Evolutionary conservation across 2,797 vertebrate species (phyloP).

Genomic region (Macroramphosus scolopax): DNA sequence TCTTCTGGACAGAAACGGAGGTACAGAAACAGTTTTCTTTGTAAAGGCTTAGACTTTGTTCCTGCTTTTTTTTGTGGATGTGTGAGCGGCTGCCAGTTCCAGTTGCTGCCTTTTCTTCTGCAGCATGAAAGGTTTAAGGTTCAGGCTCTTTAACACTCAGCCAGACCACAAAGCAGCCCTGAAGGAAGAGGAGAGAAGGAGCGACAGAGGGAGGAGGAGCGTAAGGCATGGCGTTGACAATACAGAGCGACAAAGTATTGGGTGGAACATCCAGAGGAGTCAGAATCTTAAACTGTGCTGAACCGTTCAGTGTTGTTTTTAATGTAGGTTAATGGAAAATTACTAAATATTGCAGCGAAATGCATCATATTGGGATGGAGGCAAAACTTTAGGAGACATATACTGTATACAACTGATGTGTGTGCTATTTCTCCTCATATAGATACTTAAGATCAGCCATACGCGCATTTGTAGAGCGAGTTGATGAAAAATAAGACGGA

Average conservation of each 20-base stretch:
- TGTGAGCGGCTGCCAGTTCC: conserved; percentile 58
- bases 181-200: conserved; percentile 23
- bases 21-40: conserved; percentile 28
- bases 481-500: no score
- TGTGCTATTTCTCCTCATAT: no score
- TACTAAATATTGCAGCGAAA: no score
- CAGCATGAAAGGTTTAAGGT: conserved; percentile 65
- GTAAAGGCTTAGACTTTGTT: conserved; percentile 36
- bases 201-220: conserved; percentile 18
- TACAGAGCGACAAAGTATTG: conserved; percentile 13
- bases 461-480: no score
- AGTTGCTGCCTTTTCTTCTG: no score
- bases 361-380: no score
- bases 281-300: neutral
- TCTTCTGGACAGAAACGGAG: conserved; percentile 19
- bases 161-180: conserved; percentile 44
- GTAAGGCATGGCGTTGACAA: conserved; percentile 18
- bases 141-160: conserved; percentile 44
- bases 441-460: no score
- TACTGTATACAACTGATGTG: no score
- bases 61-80: conserved; percentile 40
- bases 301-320: no score
- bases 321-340: no score
- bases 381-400: no score
- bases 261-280: conserved; percentile 3